These are phyloP conservation scores for Tiliacea citrago DNA, from an alignment of 2,888 invertebrate genomes.

Conservation along the genomic window DNA sequence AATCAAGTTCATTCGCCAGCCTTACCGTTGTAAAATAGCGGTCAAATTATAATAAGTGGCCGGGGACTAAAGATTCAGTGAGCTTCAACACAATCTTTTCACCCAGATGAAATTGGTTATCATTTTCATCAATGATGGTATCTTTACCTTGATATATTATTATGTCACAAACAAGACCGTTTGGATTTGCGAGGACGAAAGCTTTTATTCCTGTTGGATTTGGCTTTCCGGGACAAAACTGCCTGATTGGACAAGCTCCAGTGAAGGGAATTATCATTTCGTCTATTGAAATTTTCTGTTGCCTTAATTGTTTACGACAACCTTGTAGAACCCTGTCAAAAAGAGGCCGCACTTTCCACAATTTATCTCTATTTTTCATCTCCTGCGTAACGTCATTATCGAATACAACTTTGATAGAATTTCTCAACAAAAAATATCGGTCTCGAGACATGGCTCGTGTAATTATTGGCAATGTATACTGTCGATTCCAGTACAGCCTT, in stretches of 20 bases:
- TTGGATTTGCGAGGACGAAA: neutral
- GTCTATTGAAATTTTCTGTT: neutral
- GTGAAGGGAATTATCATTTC: neutral
- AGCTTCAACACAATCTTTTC: neutral
- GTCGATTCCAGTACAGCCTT: neutral
- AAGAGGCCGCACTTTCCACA: too few relatives aligned
- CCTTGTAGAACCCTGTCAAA: constrained; percentile 3
- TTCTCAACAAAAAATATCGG: neutral
- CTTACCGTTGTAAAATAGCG: too few relatives aligned
- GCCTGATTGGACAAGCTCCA: neutral
- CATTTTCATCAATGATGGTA: neutral
- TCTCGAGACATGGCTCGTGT: neutral
- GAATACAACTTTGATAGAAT: neutral
- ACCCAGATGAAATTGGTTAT: neutral
- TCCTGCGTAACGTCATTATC: too few relatives aligned
- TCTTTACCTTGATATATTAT: neutral
- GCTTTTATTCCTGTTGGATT: constrained; percentile 1
- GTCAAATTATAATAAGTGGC: too few relatives aligned
- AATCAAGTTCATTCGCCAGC: too few relatives aligned
- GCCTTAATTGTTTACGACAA: neutral
- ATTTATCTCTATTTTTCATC: too few relatives aligned
- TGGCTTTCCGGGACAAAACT: neutral
- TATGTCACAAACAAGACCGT: constrained; percentile 2
- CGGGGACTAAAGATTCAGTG: too few relatives aligned
- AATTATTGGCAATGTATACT: neutral